Conservation (phyloP, 2,113 vertebrate genomes). For the Paratilapia polleni region DNA sequence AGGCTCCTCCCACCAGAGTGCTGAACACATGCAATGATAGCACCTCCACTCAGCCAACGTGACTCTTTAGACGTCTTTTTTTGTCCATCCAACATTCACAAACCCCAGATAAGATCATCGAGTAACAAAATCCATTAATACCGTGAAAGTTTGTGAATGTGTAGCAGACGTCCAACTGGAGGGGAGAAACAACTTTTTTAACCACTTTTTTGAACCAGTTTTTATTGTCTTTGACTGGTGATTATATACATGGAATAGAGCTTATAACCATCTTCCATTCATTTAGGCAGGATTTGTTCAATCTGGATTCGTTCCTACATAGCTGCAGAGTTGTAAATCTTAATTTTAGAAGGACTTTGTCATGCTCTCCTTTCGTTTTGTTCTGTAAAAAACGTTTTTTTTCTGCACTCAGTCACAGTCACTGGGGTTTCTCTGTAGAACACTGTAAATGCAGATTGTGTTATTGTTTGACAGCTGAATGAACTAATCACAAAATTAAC, state of each 20-base stretch:
- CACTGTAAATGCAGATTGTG: neutral
- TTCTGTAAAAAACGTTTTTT: no score
- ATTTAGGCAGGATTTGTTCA: neutral
- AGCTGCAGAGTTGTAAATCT: accelerated
- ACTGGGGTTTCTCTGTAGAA: neutral
- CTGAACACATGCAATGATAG: neutral
- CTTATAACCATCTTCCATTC: neutral
- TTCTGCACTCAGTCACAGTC: neutral
- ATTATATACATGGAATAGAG: neutral
- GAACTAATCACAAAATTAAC: no score
- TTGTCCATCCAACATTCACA: neutral
- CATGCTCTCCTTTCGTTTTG: no score
- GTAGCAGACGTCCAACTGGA: neutral
- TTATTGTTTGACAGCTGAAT: no score
- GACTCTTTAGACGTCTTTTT: neutral
- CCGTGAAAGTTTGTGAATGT: neutral
- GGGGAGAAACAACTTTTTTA: neutral
- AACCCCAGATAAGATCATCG: neutral
- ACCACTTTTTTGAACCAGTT: neutral
- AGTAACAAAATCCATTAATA: neutral
- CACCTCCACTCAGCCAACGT: no score
- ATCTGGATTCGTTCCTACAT: neutral
- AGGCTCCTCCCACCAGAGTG: neutral
- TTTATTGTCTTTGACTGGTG: neutral
- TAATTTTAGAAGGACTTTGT: neutral